These are phyloP conservation scores for Peromyscus eremicus DNA, from an alignment of 2,797 vertebrate species.

Conservation along the genomic window DNA sequence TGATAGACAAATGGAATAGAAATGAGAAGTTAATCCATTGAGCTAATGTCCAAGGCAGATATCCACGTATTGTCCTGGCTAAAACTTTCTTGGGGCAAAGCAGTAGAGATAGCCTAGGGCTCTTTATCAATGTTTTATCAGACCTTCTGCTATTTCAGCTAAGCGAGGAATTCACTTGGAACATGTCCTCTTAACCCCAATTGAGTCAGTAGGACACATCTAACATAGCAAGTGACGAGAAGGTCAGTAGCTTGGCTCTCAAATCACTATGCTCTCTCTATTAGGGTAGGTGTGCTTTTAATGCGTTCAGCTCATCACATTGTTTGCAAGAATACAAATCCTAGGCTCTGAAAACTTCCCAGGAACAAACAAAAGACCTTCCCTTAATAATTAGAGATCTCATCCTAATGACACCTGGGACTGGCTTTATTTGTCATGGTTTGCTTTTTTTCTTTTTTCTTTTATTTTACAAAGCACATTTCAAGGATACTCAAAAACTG, in stretches of 20 bases:
- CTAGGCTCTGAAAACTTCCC: not conserved
- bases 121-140: not conserved
- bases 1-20: not conserved
- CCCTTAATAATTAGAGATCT: not conserved
- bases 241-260: not conserved
- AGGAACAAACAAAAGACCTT: not conserved
- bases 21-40: not conserved
- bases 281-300: not conserved
- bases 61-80: not conserved
- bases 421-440: not conserved
- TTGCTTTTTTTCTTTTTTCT: not conserved
- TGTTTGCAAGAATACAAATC: not conserved
- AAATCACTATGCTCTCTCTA: not conserved
- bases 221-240: not conserved
- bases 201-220: not conserved
- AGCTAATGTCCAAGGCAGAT: not conserved
- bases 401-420: not conserved
- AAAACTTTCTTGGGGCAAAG: not conserved
- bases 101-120: not conserved
- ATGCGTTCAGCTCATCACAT: not conserved
- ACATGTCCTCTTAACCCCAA: not conserved
- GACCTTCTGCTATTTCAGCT: constrained; percentile 38
- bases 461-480: not conserved
- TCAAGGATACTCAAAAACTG: not conserved
- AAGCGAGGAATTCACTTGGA: not conserved